Evolutionary conservation across 2,888 invertebrate genomes (phyloP), one percentile per base, ranked within the genome.

Genomic region (Leistus spinibarbis): DNA sequence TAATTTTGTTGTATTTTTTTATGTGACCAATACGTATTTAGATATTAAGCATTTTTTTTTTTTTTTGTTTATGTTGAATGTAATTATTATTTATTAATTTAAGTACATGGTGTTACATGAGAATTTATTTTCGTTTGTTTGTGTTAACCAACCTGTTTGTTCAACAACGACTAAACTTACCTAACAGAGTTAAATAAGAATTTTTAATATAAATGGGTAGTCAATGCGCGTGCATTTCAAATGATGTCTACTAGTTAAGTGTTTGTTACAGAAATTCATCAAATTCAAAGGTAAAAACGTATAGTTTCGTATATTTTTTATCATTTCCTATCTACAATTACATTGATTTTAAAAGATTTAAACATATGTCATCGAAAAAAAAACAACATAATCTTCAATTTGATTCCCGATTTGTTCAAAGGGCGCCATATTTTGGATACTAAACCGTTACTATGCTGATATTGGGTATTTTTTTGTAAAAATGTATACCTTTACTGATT

Each of bases 181-280:
- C n/a, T n/a, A 60, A 20, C 60, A 60, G 56, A 69, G 27, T 69
- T 62, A 69, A 69, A 23, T 57, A 40, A 40, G 40, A 40, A 40
- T 69, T 69, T 69, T 40, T 60, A 62, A 69, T 60, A 60, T 69
- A 69, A 69, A 69, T 69, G 20, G 40, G 53, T 69, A 69, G 69
- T 60, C 22, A 62, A 23, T 20, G 22, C 56, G 17, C 69, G 62
- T 57, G 40, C 62, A 69, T 62, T 60, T 60, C 40, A 60, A 20
- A 60, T 16, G 56, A 57, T 69, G 62, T 69, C 27, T 54, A 69
- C 54, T 57, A 69, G 57, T 60, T 69, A 69, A 62, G 57, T 69
- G 69, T 69, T 40, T 69, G 62, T 69, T 40, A 62, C 69, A 69
- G 60, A 17, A 60, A 69, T 69, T 62, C 69, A 69, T 69, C 62